These are phyloP conservation scores for Neelides folsomi DNA, from an alignment of 2,888 invertebrate genomes.

Conservation along the genomic window DNA sequence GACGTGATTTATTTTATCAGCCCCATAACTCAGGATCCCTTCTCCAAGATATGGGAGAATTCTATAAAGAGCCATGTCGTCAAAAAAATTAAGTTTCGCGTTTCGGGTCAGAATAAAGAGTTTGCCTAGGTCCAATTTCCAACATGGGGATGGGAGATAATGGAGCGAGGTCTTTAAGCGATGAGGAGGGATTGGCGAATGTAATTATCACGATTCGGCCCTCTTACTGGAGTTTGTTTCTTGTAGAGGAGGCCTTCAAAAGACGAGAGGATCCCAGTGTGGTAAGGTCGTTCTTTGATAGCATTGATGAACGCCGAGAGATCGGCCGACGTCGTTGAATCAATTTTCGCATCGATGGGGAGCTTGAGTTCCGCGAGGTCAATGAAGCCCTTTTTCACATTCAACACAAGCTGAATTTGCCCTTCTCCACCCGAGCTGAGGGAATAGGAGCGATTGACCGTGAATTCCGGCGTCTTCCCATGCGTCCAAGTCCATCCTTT, in stretches of 20 bases:
- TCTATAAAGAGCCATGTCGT: no score
- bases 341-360: slow-evolving; percentile 16
- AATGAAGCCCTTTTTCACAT: slow-evolving; percentile 8
- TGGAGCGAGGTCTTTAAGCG: slow-evolving; percentile 1
- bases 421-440: slow-evolving; percentile 12
- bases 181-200: slow-evolving; percentile 12
- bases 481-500: slow-evolving; percentile 76
- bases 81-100: no score
- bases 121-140: no score
- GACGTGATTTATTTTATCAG: no score
- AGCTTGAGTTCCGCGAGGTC: slow-evolving; percentile 11
- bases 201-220: slow-evolving; percentile 1
- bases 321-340: slow-evolving; percentile 23
- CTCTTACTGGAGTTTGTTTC: slow-evolving; percentile 19
- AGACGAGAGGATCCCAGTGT: slow-evolving; percentile 20
- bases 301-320: slow-evolving; percentile 28
- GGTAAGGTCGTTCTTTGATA: slow-evolving; percentile 24
- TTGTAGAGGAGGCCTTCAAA: slow-evolving; percentile 29
- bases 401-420: slow-evolving; percentile 13
- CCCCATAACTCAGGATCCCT: no score
- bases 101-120: no score
- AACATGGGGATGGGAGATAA: no score
- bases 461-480: slow-evolving; percentile 75
- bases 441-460: slow-evolving; percentile 52
- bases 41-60: no score